Percentiles rank a stretch among this genome's conserved stretches.
Conservation (phyloP, 2,113 vertebrate species). For the Hydrochoerus hydrochaeris region DNA sequence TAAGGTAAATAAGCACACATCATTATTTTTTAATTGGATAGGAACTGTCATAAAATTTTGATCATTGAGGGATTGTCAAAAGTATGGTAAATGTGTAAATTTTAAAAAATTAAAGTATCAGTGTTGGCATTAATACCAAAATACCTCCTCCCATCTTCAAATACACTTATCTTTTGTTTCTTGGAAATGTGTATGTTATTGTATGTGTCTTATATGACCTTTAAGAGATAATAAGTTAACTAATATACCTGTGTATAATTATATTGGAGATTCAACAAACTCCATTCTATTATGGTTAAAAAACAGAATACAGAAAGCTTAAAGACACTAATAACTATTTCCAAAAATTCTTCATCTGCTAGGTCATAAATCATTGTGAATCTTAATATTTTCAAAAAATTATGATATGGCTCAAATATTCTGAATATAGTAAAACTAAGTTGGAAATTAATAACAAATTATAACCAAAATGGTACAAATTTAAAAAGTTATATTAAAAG, state of each 20-base stretch:
- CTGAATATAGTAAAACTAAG: neutral
- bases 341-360: too few species aligned
- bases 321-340: neutral
- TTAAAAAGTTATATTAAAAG: neutral
- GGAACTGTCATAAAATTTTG: neutral
- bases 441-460: neutral
- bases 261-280: neutral
- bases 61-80: neutral
- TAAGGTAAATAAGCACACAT: neutral
- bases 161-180: neutral
- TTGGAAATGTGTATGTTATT: neutral
- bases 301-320: neutral
- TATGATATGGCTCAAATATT: neutral
- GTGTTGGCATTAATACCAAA: neutral
- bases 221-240: neutral
- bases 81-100: neutral
- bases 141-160: too few species aligned
- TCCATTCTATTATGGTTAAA: neutral
- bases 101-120: neutral
- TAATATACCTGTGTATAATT: neutral
- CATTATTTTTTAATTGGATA: neutral
- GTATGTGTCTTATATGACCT: neutral
- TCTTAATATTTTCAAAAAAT: neutral
- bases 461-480: neutral
- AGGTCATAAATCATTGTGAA: neutral